Evolutionary conservation across 2,888 invertebrate species (phyloP).

Genomic region (Hypselothyrea guttata): DNA sequence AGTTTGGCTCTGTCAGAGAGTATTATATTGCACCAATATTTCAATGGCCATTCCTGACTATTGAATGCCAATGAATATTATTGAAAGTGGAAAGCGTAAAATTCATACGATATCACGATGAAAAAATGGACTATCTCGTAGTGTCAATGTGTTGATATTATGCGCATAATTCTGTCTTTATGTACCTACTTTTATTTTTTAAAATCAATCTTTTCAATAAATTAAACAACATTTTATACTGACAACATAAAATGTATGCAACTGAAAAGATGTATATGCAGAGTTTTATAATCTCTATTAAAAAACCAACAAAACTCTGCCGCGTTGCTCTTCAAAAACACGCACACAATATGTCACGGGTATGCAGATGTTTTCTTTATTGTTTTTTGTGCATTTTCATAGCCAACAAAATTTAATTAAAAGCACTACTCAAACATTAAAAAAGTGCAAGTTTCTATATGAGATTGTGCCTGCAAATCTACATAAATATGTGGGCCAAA

Average conservation of each 20-base stretch:
- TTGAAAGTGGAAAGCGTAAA: constrained; percentile 13
- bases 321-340: constrained; percentile 23
- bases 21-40: constrained; percentile 29
- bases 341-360: constrained; percentile 4
- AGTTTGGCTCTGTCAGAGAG: constrained; percentile 6
- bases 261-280: constrained; percentile 4
- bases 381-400: constrained; percentile 14
- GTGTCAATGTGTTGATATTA: constrained; percentile 46
- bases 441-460: constrained; percentile 2
- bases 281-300: constrained; percentile 1
- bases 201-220: constrained; percentile 3
- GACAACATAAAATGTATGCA: not conserved
- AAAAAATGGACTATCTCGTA: constrained; percentile 19
- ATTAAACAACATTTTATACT: constrained; percentile 6
- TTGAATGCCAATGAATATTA: constrained; percentile 49
- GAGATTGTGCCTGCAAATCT: constrained; percentile 20
- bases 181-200: no score
- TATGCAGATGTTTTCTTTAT: constrained; percentile 9
- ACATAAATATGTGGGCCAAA: constrained; percentile 49
- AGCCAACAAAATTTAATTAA: constrained; percentile 52
- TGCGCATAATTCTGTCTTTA: constrained; percentile 12
- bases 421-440: constrained; percentile 39
- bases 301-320: not conserved
- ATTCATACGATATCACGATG: constrained; percentile 12
- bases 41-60: constrained; percentile 49